Conservation (phyloP, 2,113 vertebrate species). For the Falcunculus frontatus region DNA sequence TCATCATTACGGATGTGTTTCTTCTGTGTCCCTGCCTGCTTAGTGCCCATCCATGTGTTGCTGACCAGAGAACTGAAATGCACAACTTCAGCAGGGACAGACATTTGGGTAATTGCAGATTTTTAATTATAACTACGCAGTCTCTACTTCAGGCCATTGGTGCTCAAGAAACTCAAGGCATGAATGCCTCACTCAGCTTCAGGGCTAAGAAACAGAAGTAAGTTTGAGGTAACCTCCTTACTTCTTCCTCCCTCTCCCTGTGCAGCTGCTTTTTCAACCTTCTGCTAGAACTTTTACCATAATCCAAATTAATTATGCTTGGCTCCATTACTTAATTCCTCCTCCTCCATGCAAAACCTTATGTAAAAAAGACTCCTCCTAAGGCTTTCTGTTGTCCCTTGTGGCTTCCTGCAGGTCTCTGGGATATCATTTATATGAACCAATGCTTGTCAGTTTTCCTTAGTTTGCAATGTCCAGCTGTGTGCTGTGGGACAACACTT, state of each 20-base stretch:
- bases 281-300: background rate
- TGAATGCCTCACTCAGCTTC: background rate
- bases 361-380: background rate
- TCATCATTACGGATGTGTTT: fast-evolving
- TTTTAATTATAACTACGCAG: background rate
- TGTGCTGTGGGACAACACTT: background rate
- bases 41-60: background rate
- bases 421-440: background rate
- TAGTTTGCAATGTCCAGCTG: background rate
- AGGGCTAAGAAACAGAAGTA: background rate
- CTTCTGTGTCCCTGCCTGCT: background rate
- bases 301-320: background rate
- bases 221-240: background rate
- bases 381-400: background rate
- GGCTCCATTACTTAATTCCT: background rate
- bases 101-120: background rate
- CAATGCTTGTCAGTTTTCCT: background rate
- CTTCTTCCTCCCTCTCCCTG: background rate
- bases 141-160: background rate
- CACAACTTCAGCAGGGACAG: background rate
- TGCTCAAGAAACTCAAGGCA: background rate
- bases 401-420: background rate
- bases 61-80: background rate
- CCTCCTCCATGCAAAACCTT: background rate
- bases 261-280: background rate